phyloP scores from a whole-genome alignment of 1,140 invertebrate genomes.

The Rhynchophorus ferrugineus region DNA sequence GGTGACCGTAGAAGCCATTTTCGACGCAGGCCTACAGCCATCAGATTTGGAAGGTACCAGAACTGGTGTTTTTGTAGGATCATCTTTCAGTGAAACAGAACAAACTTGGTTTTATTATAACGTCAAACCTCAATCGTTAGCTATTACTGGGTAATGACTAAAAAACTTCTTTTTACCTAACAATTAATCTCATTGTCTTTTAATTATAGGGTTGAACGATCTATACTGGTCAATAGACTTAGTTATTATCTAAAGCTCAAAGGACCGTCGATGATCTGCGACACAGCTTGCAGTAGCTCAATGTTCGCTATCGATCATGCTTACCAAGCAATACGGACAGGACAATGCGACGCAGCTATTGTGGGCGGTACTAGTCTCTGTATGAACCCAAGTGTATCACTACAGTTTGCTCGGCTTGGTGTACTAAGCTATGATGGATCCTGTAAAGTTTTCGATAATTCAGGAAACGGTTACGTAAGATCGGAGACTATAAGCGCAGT shows the following conservation, averaged over 20 bases:
- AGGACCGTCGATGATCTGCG: conserved; percentile 75
- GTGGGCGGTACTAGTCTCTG: conserved; percentile 78
- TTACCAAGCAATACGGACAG: conserved; percentile 63
- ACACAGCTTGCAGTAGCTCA: conserved; percentile 87
- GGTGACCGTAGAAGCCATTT: conserved; percentile 76
- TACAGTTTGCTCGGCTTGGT: conserved; percentile 75
- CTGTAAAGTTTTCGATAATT: conserved; percentile 85
- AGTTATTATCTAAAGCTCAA: conserved; percentile 65
- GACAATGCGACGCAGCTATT: conserved; percentile 78
- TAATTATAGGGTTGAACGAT: conserved; percentile 62
- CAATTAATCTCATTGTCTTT: no score
- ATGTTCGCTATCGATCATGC: conserved; percentile 79
- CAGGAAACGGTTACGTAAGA: conserved; percentile 68
- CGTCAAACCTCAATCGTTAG: conserved; percentile 49
- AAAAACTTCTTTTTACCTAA: neutral
- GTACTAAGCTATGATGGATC: conserved; percentile 78
- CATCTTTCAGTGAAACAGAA: conserved; percentile 71
- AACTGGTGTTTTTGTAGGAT: conserved; percentile 75
- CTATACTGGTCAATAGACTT: conserved; percentile 87
- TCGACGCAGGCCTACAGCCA: conserved; percentile 71
- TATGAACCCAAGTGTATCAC: conserved; percentile 76
- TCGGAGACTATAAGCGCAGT: conserved; percentile 69
- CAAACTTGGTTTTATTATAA: conserved; percentile 63
- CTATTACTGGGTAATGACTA: conserved; percentile 59
- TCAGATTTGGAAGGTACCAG: conserved; percentile 57